Evolutionary conservation across 2,113 vertebrate genomes (phyloP).

Genomic region (Myiagra hebetior): DNA sequence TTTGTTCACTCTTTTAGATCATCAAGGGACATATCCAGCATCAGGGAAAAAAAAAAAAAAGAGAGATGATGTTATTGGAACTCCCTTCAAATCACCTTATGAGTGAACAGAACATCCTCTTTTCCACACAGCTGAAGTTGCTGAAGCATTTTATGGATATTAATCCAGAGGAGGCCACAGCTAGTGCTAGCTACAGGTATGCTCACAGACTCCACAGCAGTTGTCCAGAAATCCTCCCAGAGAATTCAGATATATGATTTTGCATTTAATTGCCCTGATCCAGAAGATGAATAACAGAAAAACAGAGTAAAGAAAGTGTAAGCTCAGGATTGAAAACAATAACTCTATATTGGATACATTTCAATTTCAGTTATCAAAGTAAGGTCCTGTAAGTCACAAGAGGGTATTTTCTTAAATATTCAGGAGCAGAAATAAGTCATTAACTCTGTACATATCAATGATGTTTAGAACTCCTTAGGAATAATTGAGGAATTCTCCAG

Average conservation of each 20-base stretch:
- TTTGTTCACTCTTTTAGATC: neutral
- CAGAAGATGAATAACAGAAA: neutral
- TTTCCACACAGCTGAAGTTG: neutral
- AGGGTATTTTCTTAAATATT: neutral
- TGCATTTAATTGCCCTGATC: neutral
- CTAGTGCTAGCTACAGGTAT: neutral
- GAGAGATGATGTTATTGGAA: neutral
- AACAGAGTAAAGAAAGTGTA: neutral
- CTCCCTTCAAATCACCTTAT: neutral
- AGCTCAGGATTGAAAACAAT: neutral
- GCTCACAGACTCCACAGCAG: neutral
- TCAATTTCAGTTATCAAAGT: neutral
- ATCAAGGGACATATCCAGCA: neutral
- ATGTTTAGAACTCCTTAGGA: neutral
- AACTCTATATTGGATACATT: neutral
- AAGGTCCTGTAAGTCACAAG: neutral
- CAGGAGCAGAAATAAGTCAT: neutral
- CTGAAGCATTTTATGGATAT: neutral
- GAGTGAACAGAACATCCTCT: neutral
- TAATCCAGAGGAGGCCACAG: neutral
- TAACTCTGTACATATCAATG: neutral
- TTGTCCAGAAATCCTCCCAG: neutral
- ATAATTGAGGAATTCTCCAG: neutral
- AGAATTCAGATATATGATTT: neutral
- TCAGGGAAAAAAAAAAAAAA: accelerated